Evolutionary conservation across 2,797 vertebrate genomes (phyloP), one percentile per base, ranked within the genome.

Genomic region (Calcarius lapponicus): DNA sequence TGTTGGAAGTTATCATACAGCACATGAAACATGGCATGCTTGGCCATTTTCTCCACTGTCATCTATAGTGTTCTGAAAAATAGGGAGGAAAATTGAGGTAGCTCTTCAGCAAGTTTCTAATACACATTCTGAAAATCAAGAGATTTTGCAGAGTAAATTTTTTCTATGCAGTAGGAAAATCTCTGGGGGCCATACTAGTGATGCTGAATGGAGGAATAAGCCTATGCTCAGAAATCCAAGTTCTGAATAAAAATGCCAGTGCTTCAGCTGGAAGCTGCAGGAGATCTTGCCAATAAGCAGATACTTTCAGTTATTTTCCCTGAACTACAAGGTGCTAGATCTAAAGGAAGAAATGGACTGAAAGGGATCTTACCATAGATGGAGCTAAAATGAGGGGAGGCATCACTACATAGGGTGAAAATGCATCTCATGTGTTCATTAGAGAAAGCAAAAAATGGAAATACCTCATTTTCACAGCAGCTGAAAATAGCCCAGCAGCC

Each of bases 401-500:
- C 50, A 62, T 86, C 72, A 31, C 62, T 90, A 87, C 18, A 1
- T 25, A 79, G 22, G 58, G 81, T 89, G 91, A 69, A 96, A 91
- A 87, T 79, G 53, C 36, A 88, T 84, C 53, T 94, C 81, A 84
- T 61, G 86, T 93, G 75, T 88, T 92, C 95, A 67, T 83, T 85
- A 87, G 58, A 75, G 88, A 93, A 91, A 73, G 50, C 67, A 94
- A 88, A 93, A 94, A 90, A 95, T 88, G 92, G 79, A 92, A 96
- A 96, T 74, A 64, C 74, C 75, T 97, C 50, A 62, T 96, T 97
- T 95, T 93, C 88, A 93, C 34, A 94, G 75, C 40, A 76, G 60
- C 65, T 86, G 34, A 76, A 88, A 93, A 95, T 66, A 90, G 80
- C 91, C 81, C 48, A 10, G 82, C 64, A 91, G 86, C 76, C 80